A percentile compares a stretch with the other conserved stretches of the same genome.
Conservation (phyloP, 2,888 invertebrate species). For the Pristionchus mayeri region DNA sequence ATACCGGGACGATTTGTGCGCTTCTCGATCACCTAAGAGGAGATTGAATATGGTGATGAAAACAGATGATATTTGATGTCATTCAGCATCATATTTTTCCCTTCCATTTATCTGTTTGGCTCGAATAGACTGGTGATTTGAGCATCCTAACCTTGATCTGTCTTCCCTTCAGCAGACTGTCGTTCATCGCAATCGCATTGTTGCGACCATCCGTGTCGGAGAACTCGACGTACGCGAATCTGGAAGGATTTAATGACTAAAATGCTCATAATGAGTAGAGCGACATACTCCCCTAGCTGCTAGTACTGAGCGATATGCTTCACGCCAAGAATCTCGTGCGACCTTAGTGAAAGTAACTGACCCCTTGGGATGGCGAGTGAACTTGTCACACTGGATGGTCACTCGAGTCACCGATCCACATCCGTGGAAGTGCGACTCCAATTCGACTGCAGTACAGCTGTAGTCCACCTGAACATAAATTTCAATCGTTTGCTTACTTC, state of each 20-base stretch:
- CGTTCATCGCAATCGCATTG: constrained; percentile 97
- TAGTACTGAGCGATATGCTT: no score
- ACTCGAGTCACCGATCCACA: constrained; percentile 99
- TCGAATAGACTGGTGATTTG: no score
- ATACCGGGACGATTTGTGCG: constrained; percentile 98
- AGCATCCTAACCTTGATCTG: constrained; percentile 89
- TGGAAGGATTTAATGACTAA: no score
- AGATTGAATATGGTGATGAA: background rate
- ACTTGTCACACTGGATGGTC: constrained; percentile 98
- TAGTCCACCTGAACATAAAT: constrained; percentile 87
- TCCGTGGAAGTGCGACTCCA: constrained; percentile 98
- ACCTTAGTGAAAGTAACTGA: no score
- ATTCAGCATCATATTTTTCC: no score
- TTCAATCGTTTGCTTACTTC: background rate
- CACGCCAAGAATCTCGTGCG: no score
- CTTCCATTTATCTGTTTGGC: no score
- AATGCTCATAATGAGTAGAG: no score
- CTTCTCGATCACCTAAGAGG: constrained; percentile 94
- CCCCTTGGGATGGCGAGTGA: constrained; percentile 98
- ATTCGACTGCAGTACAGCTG: constrained; percentile 97
- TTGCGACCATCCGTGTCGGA: constrained; percentile 96
- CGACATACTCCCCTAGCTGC: no score
- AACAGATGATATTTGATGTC: no score
- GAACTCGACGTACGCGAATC: constrained; percentile 98
- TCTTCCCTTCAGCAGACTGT: constrained; percentile 95